Evolutionary conservation across 2,888 invertebrate species (phyloP).

Genomic region (Bombylius major): DNA sequence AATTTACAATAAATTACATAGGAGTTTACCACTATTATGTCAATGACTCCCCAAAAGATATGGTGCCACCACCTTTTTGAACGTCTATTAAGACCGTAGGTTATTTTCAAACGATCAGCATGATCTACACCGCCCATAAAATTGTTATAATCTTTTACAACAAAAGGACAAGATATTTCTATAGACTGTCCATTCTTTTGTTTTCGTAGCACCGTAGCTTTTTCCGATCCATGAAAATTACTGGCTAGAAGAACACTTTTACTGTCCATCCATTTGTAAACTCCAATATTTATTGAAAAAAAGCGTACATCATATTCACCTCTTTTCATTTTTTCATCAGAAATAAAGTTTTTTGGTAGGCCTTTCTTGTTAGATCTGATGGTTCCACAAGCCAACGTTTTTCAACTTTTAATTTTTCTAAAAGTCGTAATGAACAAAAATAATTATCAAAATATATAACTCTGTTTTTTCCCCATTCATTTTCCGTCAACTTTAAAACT

Average conservation of each 20-base stretch:
- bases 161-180: too few species aligned
- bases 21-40: constrained; percentile 6
- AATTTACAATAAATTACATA: background rate
- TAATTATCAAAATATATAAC: constrained; percentile 5
- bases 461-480: background rate
- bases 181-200: constrained; percentile 2
- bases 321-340: background rate
- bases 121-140: constrained; percentile 10
- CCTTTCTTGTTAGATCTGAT: background rate
- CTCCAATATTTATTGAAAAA: background rate
- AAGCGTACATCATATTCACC: background rate
- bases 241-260: background rate
- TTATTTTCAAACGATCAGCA: constrained; percentile 6
- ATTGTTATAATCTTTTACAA: constrained; percentile 7
- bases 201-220: background rate
- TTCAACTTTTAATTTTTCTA: constrained; percentile 1
- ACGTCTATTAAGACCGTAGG: constrained; percentile 9
- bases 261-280: background rate
- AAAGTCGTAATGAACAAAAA: background rate
- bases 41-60: constrained; percentile 14
- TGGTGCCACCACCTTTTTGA: constrained; percentile 10
- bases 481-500: background rate
- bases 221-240: background rate
- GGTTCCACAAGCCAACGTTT: background rate
- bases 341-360: background rate